phyloP scores from a whole-genome alignment of 2,797 vertebrate species.

The Chiroxiphia lanceolata region DNA sequence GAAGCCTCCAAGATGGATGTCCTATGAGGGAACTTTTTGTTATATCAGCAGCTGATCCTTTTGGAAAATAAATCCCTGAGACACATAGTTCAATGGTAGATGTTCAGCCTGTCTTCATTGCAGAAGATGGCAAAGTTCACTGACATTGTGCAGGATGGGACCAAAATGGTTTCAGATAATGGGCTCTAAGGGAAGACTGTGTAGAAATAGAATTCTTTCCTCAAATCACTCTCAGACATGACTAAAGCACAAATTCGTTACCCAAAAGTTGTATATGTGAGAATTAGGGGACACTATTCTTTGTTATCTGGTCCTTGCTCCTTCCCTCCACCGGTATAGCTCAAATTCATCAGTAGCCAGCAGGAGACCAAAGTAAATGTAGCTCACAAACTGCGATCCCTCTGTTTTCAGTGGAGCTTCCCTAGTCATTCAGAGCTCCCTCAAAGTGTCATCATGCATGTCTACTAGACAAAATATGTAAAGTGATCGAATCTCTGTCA shows the following conservation, averaged over 20 bases:
- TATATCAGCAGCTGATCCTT: neutral
- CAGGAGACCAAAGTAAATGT: neutral
- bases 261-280: neutral
- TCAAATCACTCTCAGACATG: neutral
- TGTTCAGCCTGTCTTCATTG: neutral
- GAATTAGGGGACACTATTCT: neutral
- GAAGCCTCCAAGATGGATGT: neutral
- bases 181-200: neutral
- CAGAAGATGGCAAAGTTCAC: neutral
- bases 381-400: neutral
- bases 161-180: neutral
- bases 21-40: neutral
- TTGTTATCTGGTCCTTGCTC: neutral
- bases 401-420: neutral
- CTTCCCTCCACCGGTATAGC: neutral
- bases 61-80: neutral
- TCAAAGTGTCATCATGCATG: neutral
- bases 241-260: neutral
- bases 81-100: neutral
- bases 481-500: neutral
- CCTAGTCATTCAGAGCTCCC: neutral
- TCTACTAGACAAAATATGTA: neutral
- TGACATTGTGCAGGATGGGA: neutral
- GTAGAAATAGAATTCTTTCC: neutral
- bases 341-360: neutral